A percentile compares a stretch with the other conserved stretches of the same genome.
phyloP scores from a whole-genome alignment of 2,888 invertebrate genomes.

The Tipula vernalis region DNA sequence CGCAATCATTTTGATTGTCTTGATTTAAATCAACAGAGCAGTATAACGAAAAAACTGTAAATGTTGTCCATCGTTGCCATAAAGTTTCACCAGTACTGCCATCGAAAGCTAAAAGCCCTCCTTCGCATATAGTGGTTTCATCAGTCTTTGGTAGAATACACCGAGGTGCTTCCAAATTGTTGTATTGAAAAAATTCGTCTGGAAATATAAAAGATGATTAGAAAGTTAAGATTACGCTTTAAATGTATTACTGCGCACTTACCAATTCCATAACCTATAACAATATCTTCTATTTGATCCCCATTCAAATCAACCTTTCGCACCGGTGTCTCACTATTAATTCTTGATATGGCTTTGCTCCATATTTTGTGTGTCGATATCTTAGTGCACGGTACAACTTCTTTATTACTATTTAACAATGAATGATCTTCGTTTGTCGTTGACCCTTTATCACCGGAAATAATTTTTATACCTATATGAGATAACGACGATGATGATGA shows the following conservation, averaged over 20 bases:
- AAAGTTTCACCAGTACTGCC: conserved; percentile 55
- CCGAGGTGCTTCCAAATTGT: conserved; percentile 43
- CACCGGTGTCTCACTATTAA: conserved; percentile 61
- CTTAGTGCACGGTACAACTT: conserved; percentile 33
- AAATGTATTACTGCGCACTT: conserved; percentile 15
- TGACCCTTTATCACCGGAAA: conserved; percentile 9
- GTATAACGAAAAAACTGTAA: conserved; percentile 59
- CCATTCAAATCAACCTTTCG: conserved; percentile 56
- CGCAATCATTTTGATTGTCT: conserved; percentile 57
- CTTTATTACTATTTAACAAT: conserved; percentile 18
- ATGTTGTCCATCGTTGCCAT: conserved; percentile 61
- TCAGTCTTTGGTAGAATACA: conserved; percentile 51
- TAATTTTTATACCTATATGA: conserved; percentile 6
- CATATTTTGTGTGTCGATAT: conserved; percentile 42
- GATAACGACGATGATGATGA: background rate
- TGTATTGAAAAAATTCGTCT: conserved; percentile 36
- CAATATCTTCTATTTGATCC: conserved; percentile 56
- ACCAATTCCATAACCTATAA: conserved; percentile 70
- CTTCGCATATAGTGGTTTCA: conserved; percentile 56
- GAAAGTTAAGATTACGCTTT: background rate
- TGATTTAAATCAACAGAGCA: conserved; percentile 57
- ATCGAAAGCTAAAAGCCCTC: conserved; percentile 63
- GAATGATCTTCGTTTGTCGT: background rate
- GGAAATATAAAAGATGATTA: conserved; percentile 11
- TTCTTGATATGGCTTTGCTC: conserved; percentile 52